These are phyloP conservation scores for Paramormyrops hopkinsi DNA, from an alignment of 2,797 vertebrate species.

Conservation along the genomic window DNA sequence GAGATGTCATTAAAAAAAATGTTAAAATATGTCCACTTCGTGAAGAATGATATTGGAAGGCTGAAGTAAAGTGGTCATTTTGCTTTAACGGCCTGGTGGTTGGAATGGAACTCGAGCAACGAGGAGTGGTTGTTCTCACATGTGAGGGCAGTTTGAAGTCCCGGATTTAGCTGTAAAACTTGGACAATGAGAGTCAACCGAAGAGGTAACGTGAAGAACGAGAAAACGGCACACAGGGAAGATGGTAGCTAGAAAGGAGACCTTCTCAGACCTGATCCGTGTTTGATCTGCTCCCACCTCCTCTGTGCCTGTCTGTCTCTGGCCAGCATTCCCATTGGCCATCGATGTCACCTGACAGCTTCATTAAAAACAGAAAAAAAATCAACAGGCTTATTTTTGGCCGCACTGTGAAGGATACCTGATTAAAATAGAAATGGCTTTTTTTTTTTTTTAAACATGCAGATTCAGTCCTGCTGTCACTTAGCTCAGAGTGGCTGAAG, in stretches of 20 bases:
- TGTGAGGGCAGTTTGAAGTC: neutral
- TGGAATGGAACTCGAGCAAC: neutral
- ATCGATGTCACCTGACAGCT: neutral
- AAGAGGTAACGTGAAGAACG: neutral
- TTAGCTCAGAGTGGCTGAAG: neutral
- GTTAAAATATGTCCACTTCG: neutral
- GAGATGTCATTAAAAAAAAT: neutral
- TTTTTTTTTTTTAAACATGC: neutral
- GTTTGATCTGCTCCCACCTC: neutral
- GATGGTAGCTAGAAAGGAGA: neutral
- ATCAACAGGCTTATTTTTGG: neutral
- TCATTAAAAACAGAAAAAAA: neutral
- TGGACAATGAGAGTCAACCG: neutral
- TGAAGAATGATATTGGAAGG: neutral
- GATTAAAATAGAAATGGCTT: neutral
- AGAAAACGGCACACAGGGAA: neutral
- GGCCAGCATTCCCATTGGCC: neutral
- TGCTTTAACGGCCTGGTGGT: neutral
- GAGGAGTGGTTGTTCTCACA: neutral
- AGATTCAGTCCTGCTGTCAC: neutral
- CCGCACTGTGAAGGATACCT: neutral
- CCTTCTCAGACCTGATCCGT: neutral
- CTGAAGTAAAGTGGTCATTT: neutral
- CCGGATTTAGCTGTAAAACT: neutral
- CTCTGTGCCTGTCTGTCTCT: neutral